Base-by-base conservation (phyloP, 2,888 invertebrate genomes). In the Podotricha telesiphe region DNA sequence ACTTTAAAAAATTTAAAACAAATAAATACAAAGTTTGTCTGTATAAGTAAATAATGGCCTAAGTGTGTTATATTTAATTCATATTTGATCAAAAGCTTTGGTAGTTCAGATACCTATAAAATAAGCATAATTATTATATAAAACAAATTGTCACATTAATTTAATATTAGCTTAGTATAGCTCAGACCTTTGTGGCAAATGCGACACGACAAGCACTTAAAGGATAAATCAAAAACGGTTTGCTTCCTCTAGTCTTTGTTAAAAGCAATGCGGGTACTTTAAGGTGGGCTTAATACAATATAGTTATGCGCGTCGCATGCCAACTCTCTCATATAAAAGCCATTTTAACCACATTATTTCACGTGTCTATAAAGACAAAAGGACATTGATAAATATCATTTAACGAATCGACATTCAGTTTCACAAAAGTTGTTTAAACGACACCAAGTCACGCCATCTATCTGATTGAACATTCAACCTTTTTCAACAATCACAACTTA, bases 361-460 rank as follows among this genome's bases (percentile, higher is more conserved):
- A 91, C 88, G 87, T 90, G 87, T 90, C 91, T 89, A 91, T 92
- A 89, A 89, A 90, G 89, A 90, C 91, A 91, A 91, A 91, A 91
- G 87, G 85, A 82, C 81, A 82, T 81, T 86, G 91, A 90, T 91
- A 86, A 82, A 84, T 91, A 91, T 91, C 91, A 89, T 89, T 90
- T 89, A 91, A 91, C 89, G 91, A 91, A 91, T 91, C 89, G 90
- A 87, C 86, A 83, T 85, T 87, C 85, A 84, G 88, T 87, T 85
- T 87, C 84, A 85, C 86, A 81, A 85, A 83, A 78, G 82, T 82
- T 77, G 84, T 86, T 85, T 88, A 91, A 92, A 92, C 87, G 92
- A 91, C 89, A 83, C 86, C 82, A 79, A 92, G 92, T 92, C 92
- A 92, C 92, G 92, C 90, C 91, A 92, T 91, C 89, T 89, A 90